A percentile compares a stretch with the other conserved stretches of the same genome.
phyloP scores from a whole-genome alignment of 53 echinoderm and acorn worm species.

The Hippasteria phrygiana region DNA sequence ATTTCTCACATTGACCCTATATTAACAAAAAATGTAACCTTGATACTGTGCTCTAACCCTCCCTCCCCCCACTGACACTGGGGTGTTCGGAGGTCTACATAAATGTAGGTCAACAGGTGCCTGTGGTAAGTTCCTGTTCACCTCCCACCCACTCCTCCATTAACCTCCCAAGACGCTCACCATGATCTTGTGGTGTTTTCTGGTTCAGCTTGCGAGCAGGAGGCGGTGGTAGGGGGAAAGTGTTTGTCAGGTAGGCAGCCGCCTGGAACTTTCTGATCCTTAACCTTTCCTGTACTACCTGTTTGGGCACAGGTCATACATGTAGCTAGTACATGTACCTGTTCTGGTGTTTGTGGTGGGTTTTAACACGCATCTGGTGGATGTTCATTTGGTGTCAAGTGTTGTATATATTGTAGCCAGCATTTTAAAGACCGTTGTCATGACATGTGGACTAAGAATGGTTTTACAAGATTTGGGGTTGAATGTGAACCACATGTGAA shows the following conservation, averaged over 20 bases:
- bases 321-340: too few species aligned
- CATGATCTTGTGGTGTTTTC: slow-evolving; percentile 32
- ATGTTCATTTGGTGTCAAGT: not conserved
- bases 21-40: not conserved
- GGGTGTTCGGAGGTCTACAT: too few species aligned
- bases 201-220: slow-evolving; percentile 41
- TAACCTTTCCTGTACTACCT: not conserved
- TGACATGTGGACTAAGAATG: too few species aligned
- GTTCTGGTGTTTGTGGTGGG: not conserved
- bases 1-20: not conserved
- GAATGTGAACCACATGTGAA: too few species aligned
- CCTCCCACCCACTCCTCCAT: slow-evolving; percentile 12
- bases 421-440: too few species aligned
- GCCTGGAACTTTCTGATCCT: not conserved
- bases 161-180: slow-evolving; percentile 15
- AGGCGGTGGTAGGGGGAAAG: slow-evolving; percentile 16
- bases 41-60: too few species aligned
- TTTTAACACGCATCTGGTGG: not conserved
- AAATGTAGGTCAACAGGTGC: not conserved
- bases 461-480: too few species aligned
- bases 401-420: not conserved
- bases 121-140: not conserved
- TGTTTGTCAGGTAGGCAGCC: slow-evolving; percentile 42
- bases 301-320: not conserved
- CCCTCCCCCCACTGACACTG: too few species aligned